Conservation (phyloP, 2,797 vertebrate genomes). For the Gambelia wislizenii region DNA sequence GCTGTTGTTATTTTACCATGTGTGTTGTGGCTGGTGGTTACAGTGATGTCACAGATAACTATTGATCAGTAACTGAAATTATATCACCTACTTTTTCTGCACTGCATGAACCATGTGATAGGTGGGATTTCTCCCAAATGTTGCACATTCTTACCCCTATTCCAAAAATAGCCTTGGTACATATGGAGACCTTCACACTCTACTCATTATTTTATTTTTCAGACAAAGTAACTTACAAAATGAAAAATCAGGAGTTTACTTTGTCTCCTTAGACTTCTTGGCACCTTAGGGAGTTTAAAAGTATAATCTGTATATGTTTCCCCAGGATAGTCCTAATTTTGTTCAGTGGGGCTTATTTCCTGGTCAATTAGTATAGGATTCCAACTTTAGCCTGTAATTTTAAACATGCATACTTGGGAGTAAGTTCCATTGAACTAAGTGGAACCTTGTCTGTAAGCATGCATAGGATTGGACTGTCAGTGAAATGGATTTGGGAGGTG, state of each 20-base stretch:
- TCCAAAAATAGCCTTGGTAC: not conserved
- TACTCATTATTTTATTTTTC: not conserved
- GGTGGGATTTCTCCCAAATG: not conserved
- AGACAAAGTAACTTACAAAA: not conserved
- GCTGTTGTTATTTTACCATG: not conserved
- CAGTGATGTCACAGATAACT: not conserved
- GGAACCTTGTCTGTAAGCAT: not conserved
- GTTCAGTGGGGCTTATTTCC: not conserved
- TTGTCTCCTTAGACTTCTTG: not conserved
- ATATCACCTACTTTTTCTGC: not conserved
- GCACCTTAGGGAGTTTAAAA: not conserved
- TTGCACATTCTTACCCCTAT: not conserved
- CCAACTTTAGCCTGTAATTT: not conserved
- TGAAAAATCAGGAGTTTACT: not conserved
- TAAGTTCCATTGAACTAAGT: not conserved
- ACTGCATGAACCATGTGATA: not conserved
- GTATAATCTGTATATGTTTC: not conserved
- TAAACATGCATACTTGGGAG: not conserved
- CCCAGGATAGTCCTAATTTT: not conserved
- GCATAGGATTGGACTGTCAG: not conserved
- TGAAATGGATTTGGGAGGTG: not conserved
- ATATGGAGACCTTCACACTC: not conserved
- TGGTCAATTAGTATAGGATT: too few relatives aligned
- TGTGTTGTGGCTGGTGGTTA: not conserved
- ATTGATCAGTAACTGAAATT: not conserved